Evolutionary conservation across 2,113 vertebrate genomes (phyloP), one percentile per base, ranked within the genome.

Genomic region (Protomyctophum bolini): DNA sequence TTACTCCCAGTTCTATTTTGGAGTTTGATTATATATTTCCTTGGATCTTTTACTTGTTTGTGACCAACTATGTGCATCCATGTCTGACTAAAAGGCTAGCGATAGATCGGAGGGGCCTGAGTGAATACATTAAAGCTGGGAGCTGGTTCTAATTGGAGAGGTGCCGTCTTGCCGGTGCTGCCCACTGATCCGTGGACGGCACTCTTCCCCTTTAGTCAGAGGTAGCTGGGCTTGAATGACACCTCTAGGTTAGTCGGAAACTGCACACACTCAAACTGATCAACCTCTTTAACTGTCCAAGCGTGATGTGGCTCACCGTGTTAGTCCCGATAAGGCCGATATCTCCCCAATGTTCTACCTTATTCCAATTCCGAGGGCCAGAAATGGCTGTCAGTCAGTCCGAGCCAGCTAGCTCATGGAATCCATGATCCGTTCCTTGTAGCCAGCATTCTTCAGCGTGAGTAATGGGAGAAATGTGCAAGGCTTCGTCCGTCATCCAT

Each of bases 281-380:
- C 84, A 87, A 81, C 67, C 83, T 87, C 78, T 86, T 88, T 81
- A 87, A 83, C 86, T 85, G 78, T 63, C 89, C 81, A 86, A 91
- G 86, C 83, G 87, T 89, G 21, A 21, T 21, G 33, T 41, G 63
- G 82, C 76, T 83, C 62, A 63, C 77, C 29, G 51, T 59, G 63
- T 71, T 75, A 64, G 33, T 61, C 56, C 66, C 63, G 56, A 55
- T 41, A 3, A 76, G 66, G 33, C 63, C 63, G 56, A 55, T 55
- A 55, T 55, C 55, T 69, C 52, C 65, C 63, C 75, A 72, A 21
- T 41, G 33, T 63, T 55, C 73, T 62, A 70, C 67, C 79, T 87
- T 80, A 78, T 84, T 84, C 74, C 70, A 66, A 67, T 71, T 77
- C 72, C 33, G 49, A 71, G 76, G 33, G 83, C 70, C 85, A 80